A percentile compares a stretch with the other conserved stretches of the same genome.
Evolutionary conservation across 2,113 vertebrate species (phyloP).

Genomic region (Bubo bubo): DNA sequence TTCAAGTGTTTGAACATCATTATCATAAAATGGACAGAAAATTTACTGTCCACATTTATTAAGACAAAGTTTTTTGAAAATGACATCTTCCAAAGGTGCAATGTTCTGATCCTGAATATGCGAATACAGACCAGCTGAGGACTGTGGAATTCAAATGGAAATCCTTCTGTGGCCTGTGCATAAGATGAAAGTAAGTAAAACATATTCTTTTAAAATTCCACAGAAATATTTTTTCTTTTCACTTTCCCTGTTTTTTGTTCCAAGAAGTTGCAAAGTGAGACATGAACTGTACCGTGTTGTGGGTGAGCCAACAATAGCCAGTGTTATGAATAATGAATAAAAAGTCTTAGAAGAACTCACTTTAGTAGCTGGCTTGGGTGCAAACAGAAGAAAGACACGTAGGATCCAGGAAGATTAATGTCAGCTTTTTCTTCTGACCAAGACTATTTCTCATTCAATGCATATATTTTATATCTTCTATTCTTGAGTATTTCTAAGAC

Average conservation of each 20-base stretch:
- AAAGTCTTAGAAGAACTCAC: neutral
- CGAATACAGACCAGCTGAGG: neutral
- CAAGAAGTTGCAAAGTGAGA: neutral
- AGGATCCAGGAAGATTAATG: neutral
- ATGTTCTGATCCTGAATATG: neutral
- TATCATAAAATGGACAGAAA: neutral
- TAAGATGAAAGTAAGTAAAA: neutral
- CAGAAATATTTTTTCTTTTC: neutral
- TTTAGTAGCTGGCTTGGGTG: neutral
- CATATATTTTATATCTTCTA: neutral
- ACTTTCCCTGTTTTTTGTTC: neutral
- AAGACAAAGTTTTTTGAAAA: neutral
- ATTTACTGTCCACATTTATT: neutral
- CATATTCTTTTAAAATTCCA: neutral
- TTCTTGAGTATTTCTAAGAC: neutral
- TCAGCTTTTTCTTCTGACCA: neutral
- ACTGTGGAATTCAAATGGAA: neutral
- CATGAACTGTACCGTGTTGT: neutral
- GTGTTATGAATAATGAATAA: neutral
- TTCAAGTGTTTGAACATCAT: neutral
- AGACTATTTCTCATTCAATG: neutral
- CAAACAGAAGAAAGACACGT: neutral
- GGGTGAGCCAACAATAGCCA: neutral
- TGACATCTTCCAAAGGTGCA: neutral
- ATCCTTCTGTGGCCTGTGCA: fast-evolving